phyloP scores from a whole-genome alignment of 2,797 vertebrate genomes.

The Periophthalmus magnuspinnatus region DNA sequence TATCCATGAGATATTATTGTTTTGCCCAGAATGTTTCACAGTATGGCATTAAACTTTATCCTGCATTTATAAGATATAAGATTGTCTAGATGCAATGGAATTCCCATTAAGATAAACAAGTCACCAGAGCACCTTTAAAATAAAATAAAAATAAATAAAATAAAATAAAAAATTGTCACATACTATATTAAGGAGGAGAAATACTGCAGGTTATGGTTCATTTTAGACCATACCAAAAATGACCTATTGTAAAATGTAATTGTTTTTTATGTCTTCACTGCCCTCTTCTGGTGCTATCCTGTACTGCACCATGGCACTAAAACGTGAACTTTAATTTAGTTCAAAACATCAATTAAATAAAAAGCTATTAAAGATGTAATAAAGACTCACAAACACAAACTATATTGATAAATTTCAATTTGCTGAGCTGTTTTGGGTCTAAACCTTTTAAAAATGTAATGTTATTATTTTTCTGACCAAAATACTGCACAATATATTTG shows the following conservation, averaged over 20 bases:
- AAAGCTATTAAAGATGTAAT: neutral
- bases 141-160: neutral
- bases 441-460: constrained; percentile 2
- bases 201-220: neutral
- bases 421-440: neutral
- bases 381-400: neutral
- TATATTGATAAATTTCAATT: neutral
- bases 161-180: neutral
- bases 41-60: no score
- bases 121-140: no score
- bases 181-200: neutral
- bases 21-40: no score
- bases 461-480: neutral
- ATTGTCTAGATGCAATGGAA: no score
- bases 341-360: neutral
- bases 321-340: neutral
- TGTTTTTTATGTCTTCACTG: neutral
- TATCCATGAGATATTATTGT: no score
- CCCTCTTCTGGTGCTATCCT: neutral
- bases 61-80: no score
- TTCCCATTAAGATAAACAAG: no score
- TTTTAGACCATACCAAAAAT: neutral
- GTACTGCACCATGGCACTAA: neutral
- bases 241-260: neutral
- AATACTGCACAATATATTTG: constrained; percentile 5